These are phyloP conservation scores for Acrocyrtus sp. DNA, from an alignment of 2,888 invertebrate species.

Conservation along the genomic window DNA sequence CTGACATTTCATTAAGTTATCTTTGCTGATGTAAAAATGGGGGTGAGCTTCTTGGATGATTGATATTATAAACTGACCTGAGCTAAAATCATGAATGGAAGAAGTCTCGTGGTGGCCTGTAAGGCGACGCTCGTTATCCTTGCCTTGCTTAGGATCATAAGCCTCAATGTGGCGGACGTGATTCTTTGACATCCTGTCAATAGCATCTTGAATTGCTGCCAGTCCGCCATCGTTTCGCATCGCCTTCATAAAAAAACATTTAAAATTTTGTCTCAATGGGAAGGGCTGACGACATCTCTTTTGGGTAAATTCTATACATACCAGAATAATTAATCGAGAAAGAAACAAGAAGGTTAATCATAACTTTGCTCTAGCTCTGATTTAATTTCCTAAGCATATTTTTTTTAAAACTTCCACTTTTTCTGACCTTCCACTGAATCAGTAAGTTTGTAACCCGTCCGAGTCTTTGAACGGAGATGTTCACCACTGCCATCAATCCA, in stretches of 20 bases:
- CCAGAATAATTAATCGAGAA: too few species aligned
- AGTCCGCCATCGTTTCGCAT: constrained; percentile 93
- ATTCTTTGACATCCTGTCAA: constrained; percentile 90
- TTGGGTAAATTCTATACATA: too few species aligned
- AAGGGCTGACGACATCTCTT: too few species aligned
- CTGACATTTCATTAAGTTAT: too few species aligned
- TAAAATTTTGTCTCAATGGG: too few species aligned
- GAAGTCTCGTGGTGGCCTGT: constrained; percentile 97
- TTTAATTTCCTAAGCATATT: too few species aligned
- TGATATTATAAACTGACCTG: too few species aligned
- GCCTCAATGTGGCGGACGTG: constrained; percentile 95
- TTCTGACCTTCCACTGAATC: constrained; percentile 39
- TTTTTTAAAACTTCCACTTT: too few species aligned
- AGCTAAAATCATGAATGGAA: constrained; percentile 95
- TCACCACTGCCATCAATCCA: constrained; percentile 97
- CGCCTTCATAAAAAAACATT: constrained; percentile 68
- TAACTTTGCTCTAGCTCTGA: too few species aligned
- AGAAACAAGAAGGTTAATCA: too few species aligned
- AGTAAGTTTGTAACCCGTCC: constrained; percentile 76
- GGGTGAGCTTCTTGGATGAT: too few species aligned
- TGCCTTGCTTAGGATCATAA: constrained; percentile 95
- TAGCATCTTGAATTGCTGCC: constrained; percentile 90
- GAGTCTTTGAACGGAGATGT: constrained; percentile 85
- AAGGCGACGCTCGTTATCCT: constrained; percentile 94
- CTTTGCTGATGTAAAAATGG: too few species aligned